phyloP scores from a whole-genome alignment of 2,888 invertebrate species.

The Ligdia adustata region DNA sequence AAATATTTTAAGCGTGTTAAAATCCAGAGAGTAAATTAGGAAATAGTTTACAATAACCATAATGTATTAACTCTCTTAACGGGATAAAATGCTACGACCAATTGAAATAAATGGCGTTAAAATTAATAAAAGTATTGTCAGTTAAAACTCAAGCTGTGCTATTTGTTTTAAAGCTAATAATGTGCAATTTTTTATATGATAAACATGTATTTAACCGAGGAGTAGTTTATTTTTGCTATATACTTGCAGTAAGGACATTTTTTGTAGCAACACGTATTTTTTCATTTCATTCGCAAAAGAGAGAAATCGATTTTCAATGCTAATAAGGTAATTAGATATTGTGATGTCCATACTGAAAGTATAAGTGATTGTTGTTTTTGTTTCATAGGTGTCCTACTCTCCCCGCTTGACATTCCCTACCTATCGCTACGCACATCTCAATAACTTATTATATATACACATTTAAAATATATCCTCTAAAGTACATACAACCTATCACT shows the following conservation, averaged over 20 bases:
- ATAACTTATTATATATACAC: constrained; percentile 71
- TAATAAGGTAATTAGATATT: background rate
- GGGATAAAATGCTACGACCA: constrained; percentile 49
- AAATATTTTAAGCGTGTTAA: no score
- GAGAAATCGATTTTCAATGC: no score
- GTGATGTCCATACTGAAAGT: background rate
- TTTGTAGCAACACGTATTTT: no score
- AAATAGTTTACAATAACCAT: no score
- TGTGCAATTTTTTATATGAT: constrained; percentile 66
- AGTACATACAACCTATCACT: constrained; percentile 76
- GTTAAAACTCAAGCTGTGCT: constrained; percentile 64
- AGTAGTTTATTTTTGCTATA: constrained; percentile 37
- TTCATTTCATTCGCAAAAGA: no score
- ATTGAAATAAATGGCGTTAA: constrained; percentile 44
- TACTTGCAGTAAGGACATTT: constrained; percentile 1
- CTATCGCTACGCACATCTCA: constrained; percentile 43
- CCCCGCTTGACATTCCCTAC: constrained; percentile 34
- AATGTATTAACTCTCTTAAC: no score
- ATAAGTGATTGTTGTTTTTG: constrained; percentile 8
- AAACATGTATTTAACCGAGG: constrained; percentile 56
- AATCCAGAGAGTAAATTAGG: no score
- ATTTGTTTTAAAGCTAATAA: constrained; percentile 73
- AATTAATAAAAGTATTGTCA: constrained; percentile 34
- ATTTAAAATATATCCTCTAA: constrained; percentile 70
- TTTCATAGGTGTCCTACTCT: constrained; percentile 24